Percentiles rank a stretch among this genome's conserved stretches.
Evolutionary conservation across 2,113 vertebrate species (phyloP).

Genomic region (Stegostoma tigrinum): DNA sequence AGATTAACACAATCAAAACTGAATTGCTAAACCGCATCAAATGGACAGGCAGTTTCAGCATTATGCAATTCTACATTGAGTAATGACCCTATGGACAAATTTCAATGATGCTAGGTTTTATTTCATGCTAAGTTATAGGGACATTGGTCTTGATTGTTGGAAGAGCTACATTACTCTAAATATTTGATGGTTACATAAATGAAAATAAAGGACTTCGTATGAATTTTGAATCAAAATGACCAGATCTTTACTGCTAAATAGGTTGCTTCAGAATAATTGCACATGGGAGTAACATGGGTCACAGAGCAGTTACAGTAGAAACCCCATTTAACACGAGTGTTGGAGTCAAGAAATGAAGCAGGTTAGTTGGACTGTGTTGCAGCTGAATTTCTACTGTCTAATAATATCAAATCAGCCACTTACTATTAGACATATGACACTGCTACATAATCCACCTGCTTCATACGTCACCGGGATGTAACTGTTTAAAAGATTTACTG

Average conservation of each 20-base stretch:
- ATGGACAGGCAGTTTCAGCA: not conserved
- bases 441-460: too few species aligned
- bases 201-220: constrained; percentile 10
- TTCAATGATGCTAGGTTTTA: not conserved
- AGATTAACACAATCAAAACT: not conserved
- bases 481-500: too few species aligned
- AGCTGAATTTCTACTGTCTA: too few species aligned
- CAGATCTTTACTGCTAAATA: not conserved
- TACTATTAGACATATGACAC: too few species aligned
- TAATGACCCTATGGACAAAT: not conserved
- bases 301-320: not conserved
- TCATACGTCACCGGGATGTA: too few species aligned
- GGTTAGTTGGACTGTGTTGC: too few species aligned
- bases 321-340: too few species aligned
- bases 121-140: not conserved
- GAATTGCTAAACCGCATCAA: not conserved
- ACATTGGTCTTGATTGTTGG: not conserved
- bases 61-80: not conserved
- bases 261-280: not conserved
- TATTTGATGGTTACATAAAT: not conserved
- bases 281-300: not conserved
- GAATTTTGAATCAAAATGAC: not conserved
- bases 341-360: too few species aligned
- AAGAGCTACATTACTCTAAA: not conserved
- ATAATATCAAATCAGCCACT: too few species aligned